Evolutionary conservation across 2,888 invertebrate species (phyloP), one percentile per base, ranked within the genome.

Genomic region (Pogonocherus hispidulus): DNA sequence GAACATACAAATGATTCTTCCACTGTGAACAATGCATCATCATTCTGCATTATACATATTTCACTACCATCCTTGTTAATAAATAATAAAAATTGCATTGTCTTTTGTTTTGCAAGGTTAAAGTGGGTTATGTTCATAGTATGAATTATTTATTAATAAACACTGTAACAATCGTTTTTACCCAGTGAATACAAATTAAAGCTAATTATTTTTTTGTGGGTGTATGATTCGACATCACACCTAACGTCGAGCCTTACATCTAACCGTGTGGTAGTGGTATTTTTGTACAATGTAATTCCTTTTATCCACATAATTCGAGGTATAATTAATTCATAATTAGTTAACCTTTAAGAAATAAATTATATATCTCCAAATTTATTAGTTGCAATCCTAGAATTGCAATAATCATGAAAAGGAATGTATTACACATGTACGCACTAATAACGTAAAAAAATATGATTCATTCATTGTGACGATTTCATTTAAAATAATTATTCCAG

Each of bases 111-210:
- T 69, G 66, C 69, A 69, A 69, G 69, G 69, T 66, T 69, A 69
- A 69, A 63, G 56, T 66, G 59, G 69, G 66, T 66, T 69, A 69
- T 62, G 54, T 55, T 56, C 55, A 62, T 52, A 54, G 23, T 32
- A 69, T 69, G 66, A 66, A 69, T 69, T 69, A 69, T n/a, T n/a
- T n/a, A n/a, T 69, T 69, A 69, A 69, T 69, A 66, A 69, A 62
- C 51, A 20, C 59, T 69, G 55, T 44, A 59, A 64, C 59, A 59
- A 46, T 46, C 18, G 18, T 59, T 47, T 46, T 32, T 60, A 49
- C 60, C 22, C 47, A 63, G 23, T 59, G 68, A 63, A 69, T 69
- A 65, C 62, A 69, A 69, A 69, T 69, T 65, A 69, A 56, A 22
- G 19, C 56, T 67, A 67, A 67, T 67, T 67, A 47, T 16, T 37